These are phyloP conservation scores for Notiomystis cincta DNA, from an alignment of 2,113 vertebrate genomes.

Conservation along the genomic window DNA sequence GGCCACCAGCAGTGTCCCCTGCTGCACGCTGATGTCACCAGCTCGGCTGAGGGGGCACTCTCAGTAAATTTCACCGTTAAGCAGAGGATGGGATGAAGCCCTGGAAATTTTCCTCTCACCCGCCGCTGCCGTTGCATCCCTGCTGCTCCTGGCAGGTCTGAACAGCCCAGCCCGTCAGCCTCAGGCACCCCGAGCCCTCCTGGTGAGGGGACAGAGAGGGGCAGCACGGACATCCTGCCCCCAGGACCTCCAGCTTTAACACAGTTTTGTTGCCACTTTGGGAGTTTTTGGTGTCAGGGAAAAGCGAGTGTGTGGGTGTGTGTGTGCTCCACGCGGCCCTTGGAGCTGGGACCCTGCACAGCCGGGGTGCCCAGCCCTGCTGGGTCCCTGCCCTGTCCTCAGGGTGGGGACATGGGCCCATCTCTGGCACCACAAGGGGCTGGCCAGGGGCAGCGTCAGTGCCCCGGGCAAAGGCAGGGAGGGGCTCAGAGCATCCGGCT, in stretches of 20 bases:
- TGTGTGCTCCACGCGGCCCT: rapidly evolving
- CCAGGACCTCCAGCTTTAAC: not conserved
- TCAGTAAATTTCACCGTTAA: rapidly evolving
- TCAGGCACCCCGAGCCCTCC: not conserved
- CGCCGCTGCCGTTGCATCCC: not conserved
- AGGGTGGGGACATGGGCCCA: rapidly evolving
- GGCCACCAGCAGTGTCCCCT: not conserved
- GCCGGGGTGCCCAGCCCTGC: not conserved
- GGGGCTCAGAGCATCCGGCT: not conserved
- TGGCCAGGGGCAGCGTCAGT: not conserved
- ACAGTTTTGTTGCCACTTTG: rapidly evolving
- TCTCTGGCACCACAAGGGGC: not conserved
- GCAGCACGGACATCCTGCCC: not conserved
- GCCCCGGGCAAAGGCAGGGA: not conserved
- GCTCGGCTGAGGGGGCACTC: not conserved
- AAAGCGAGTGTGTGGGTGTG: rapidly evolving
- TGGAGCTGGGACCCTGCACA: not conserved
- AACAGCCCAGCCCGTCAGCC: rapidly evolving
- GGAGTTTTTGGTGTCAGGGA: not conserved
- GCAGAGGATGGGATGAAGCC: not conserved
- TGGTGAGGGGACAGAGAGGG: not conserved
- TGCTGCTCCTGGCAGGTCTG: no score
- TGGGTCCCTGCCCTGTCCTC: not conserved
- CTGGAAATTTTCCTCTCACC: not conserved
- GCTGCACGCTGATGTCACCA: not conserved